phyloP scores from a whole-genome alignment of 1,140 invertebrate species.

The Drosophila bocki region DNA sequence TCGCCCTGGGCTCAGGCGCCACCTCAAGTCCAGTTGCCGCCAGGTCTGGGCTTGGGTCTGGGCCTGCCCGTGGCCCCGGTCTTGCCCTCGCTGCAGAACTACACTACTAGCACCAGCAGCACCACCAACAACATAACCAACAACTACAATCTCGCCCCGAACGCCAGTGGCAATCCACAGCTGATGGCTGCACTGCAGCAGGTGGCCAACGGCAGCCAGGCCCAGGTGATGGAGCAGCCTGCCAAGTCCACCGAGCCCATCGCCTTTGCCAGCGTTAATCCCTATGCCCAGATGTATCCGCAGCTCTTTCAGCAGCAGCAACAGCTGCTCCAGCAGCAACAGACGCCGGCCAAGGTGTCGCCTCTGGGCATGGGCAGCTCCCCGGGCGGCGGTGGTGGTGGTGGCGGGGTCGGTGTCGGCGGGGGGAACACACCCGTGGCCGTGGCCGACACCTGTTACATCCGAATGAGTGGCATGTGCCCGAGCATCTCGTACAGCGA shows the following conservation, averaged over 20 bases:
- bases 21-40: not conserved
- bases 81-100: constrained; percentile 58
- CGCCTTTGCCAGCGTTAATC: constrained; percentile 79
- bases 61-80: constrained; percentile 28
- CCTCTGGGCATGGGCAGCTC: constrained; percentile 19
- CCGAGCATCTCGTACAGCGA: constrained; percentile 90
- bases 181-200: constrained; percentile 39
- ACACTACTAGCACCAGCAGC: constrained; percentile 48
- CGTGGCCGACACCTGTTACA: constrained; percentile 86
- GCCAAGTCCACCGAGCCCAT: constrained; percentile 53
- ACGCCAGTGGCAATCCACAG: constrained; percentile 1
- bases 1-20: constrained; percentile 22
- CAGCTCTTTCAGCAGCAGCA: constrained; percentile 77
- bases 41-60: constrained; percentile 1
- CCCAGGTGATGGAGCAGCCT: constrained; percentile 10
- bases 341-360: constrained; percentile 31
- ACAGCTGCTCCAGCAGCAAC: constrained; percentile 59
- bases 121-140: constrained; percentile 48
- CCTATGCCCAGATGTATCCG: constrained; percentile 81
- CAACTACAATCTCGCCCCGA: constrained; percentile 62
- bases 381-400: constrained; percentile 11
- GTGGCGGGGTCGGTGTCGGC: too few species aligned
- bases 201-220: constrained; percentile 1
- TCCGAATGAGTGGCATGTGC: constrained; percentile 90
- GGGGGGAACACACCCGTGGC: constrained; percentile 22